Conservation (phyloP, 1,140 invertebrate species). For the Drosophila cardini region DNA sequence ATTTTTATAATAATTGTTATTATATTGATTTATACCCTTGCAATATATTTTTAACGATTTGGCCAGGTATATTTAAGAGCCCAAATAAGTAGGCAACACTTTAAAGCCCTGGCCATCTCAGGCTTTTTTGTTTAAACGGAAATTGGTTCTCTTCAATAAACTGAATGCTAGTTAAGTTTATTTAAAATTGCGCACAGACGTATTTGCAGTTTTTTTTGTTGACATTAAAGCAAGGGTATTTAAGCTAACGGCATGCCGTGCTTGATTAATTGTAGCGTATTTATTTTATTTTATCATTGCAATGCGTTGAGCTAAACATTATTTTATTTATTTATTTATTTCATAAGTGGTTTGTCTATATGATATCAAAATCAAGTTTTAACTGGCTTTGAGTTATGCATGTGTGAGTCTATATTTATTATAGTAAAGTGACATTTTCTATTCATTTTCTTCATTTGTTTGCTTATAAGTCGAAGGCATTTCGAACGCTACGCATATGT, state of each 20-base stretch:
- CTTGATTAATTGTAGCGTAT: slow-evolving; percentile 1
- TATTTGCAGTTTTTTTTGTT: not conserved
- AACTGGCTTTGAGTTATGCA: slow-evolving; percentile 1
- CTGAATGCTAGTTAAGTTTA: not conserved
- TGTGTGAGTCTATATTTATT: slow-evolving; percentile 16
- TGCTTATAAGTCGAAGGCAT: slow-evolving; percentile 40
- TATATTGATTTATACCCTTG: slow-evolving; percentile 17
- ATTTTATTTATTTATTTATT: not conserved
- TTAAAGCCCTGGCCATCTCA: not conserved
- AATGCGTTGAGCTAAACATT: not conserved
- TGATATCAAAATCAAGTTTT: slow-evolving; percentile 10
- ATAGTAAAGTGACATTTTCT: slow-evolving; percentile 22
- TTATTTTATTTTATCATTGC: slow-evolving; percentile 1
- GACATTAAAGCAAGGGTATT: slow-evolving; percentile 18
- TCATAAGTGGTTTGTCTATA: not conserved
- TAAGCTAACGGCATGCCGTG: slow-evolving; percentile 25
- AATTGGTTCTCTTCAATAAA: not conserved
- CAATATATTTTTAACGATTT: slow-evolving; percentile 4
- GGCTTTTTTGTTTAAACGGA: not conserved
- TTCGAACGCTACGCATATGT: slow-evolving; percentile 39
- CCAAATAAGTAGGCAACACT: slow-evolving; percentile 3
- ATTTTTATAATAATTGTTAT: slow-evolving; percentile 13
- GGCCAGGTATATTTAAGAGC: not conserved
- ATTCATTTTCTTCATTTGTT: not conserved
- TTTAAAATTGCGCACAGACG: slow-evolving; percentile 3